These are phyloP conservation scores for Drepanosiphum platanoidis DNA, from an alignment of 2,888 invertebrate genomes.

Conservation along the genomic window DNA sequence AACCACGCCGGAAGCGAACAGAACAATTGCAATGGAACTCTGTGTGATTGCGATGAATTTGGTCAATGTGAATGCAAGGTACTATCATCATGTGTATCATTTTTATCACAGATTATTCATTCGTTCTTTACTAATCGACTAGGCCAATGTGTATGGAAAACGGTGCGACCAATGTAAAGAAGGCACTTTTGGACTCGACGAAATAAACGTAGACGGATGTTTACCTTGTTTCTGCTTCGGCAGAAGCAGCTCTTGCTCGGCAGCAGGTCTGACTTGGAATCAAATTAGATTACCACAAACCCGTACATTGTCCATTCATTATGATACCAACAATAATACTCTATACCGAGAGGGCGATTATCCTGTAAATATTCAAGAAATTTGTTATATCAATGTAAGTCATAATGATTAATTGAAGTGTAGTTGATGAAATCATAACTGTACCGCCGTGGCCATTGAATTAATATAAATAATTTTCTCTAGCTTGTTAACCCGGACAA, in stretches of 20 bases:
- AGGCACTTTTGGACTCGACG: constrained; percentile 86
- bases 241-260: constrained; percentile 80
- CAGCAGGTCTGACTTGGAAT: constrained; percentile 85
- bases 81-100: constrained; percentile 56
- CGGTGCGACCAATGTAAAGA: constrained; percentile 85
- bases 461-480: too few relatives aligned
- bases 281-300: constrained; percentile 73
- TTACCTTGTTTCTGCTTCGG: constrained; percentile 97
- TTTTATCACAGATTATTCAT: not conserved
- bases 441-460: too few relatives aligned
- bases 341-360: constrained; percentile 65
- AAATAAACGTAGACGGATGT: constrained; percentile 85
- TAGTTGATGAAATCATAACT: too few relatives aligned
- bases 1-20: constrained; percentile 74
- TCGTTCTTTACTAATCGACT: constrained; percentile 63
- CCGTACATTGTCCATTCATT: constrained; percentile 66
- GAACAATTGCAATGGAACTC: constrained; percentile 71
- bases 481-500: constrained; percentile 54
- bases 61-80: constrained; percentile 94
- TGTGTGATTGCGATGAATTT: constrained; percentile 77
- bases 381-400: constrained; percentile 66
- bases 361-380: constrained; percentile 67
- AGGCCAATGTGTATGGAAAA: constrained; percentile 84
- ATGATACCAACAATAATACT: constrained; percentile 65
- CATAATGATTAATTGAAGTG: too few relatives aligned